Evolutionary conservation across 2,888 invertebrate species (phyloP).

Genomic region (Amiota mariae): DNA sequence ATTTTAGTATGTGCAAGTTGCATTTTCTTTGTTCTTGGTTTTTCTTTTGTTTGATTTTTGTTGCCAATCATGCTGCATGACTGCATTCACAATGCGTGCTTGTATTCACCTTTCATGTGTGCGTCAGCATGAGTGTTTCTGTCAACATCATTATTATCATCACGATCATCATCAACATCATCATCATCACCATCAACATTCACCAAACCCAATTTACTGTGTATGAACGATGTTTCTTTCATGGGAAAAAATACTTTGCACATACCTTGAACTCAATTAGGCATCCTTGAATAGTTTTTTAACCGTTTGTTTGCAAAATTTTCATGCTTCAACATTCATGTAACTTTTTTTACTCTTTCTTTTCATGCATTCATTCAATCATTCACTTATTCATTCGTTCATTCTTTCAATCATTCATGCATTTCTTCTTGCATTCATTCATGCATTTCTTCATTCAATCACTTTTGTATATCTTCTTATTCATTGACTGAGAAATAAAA

Average conservation of each 20-base stretch:
- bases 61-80: constrained; percentile 7
- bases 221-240: no score
- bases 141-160: neutral
- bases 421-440: neutral
- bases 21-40: neutral
- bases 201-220: no score
- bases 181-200: no score
- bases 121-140: neutral
- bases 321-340: neutral
- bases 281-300: constrained; percentile 12
- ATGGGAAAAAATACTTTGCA: neutral
- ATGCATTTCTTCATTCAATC: no score
- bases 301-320: no score
- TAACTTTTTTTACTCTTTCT: neutral
- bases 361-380: neutral
- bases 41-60: neutral
- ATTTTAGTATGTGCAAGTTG: constrained; percentile 52
- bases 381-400: no score
- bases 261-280: constrained; percentile 25
- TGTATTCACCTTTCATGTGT: neutral
- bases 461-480: no score
- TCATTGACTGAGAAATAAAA: no score
- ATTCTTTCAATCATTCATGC: neutral
- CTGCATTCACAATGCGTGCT: neutral
- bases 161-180: neutral